Percentiles rank a stretch among this genome's conserved stretches.
phyloP scores from a whole-genome alignment of 2,113 vertebrate genomes.

The Mionectes macconnelli region DNA sequence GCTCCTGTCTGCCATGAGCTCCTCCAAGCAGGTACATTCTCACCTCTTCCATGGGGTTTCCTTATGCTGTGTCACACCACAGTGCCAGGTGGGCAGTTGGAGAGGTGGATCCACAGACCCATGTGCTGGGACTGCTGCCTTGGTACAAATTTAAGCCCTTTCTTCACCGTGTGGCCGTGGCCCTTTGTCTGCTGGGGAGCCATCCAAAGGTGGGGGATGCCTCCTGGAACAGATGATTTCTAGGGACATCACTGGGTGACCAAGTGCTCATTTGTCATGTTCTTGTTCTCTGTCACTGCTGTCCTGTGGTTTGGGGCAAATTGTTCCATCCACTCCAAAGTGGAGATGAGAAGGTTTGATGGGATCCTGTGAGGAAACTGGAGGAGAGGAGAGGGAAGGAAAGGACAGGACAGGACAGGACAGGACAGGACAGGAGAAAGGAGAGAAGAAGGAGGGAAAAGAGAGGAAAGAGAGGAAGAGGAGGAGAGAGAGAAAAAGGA shows the following conservation, averaged over 20 bases:
- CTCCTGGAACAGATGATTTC: not conserved
- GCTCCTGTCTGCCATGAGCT: not conserved
- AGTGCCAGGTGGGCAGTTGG: fast-evolving
- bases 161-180: fast-evolving
- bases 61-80: fast-evolving
- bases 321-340: not conserved
- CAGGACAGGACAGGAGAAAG: fast-evolving
- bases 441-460: no score
- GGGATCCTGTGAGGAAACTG: not conserved
- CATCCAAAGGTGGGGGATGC: not conserved
- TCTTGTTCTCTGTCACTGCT: not conserved
- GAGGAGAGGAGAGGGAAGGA: no score
- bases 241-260: not conserved
- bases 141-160: not conserved
- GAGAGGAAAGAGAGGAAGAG: no score
- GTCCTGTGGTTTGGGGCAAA: not conserved
- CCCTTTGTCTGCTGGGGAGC: not conserved
- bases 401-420: not conserved
- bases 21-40: not conserved
- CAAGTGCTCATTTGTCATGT: not conserved
- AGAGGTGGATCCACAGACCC: not conserved
- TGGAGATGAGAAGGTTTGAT: not conserved
- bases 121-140: not conserved
- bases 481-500: no score
- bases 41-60: not conserved